Evolutionary conservation across 2,797 vertebrate genomes (phyloP).

Genomic region (Saxicola maurus): DNA sequence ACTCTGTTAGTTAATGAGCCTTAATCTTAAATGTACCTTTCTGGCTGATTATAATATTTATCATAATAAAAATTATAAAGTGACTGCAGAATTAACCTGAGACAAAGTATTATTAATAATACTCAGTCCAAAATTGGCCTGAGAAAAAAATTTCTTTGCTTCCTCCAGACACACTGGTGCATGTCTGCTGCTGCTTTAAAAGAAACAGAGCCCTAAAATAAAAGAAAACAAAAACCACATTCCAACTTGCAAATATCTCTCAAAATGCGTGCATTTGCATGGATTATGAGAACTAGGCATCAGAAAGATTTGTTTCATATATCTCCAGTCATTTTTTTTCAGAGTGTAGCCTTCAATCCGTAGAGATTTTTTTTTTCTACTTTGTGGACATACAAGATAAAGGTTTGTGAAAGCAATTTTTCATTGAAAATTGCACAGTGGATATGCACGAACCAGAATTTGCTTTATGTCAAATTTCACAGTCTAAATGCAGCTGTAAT

Average conservation of each 20-base stretch:
- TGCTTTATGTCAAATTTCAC: slow-evolving; percentile 1
- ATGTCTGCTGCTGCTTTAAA: not conserved
- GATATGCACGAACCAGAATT: not conserved
- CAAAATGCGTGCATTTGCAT: slow-evolving; percentile 38
- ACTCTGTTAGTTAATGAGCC: not conserved
- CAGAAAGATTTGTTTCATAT: slow-evolving; percentile 16
- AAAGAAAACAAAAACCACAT: not conserved
- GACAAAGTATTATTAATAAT: slow-evolving; percentile 16
- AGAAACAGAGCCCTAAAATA: not conserved
- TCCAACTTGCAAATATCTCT: not conserved
- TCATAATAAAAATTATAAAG: not conserved
- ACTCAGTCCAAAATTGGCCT: not conserved
- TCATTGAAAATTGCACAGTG: not conserved
- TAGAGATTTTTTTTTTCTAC: not conserved
- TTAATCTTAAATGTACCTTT: not conserved
- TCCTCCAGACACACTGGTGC: not conserved
- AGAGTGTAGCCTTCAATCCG: not conserved
- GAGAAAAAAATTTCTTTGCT: not conserved
- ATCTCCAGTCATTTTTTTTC: not conserved
- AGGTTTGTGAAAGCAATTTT: not conserved
- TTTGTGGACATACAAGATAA: not conserved
- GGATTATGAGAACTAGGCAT: not conserved
- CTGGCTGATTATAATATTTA: not conserved
- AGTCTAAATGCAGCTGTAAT: slow-evolving; percentile 30
- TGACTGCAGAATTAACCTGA: not conserved